Base-by-base conservation (phyloP, 30 jellyfish, hydroid and myxozoan species). In the Hydractinia echinata region DNA sequence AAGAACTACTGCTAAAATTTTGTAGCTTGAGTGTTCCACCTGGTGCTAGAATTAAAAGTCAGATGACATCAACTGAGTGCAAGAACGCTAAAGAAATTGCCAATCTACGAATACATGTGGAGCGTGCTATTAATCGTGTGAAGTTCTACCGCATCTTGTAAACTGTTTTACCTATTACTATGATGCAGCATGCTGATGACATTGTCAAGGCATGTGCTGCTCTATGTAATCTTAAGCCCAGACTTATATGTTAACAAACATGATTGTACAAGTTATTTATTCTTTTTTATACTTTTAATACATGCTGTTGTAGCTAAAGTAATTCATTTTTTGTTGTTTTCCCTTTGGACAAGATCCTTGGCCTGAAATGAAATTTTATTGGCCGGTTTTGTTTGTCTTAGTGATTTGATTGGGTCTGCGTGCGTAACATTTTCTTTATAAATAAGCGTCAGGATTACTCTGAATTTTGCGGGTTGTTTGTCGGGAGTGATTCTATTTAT, bases 21-120 rank as follows among this genome's bases (percentile, higher is more conserved):
- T 85, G 90, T 67, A 61, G 55, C 16, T 62, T 87, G 21, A 67
- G 73, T 81, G 96, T 87, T 50, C 95, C 92, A 70, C 94, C 95
- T n/a, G 92, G 95, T 71, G 92, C 82, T 48, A 48, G 95, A 73
- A 66, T 70, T 49, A 87, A 87, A 20, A 20, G 87, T 49, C 94
- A 87, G 67, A 82, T 87, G 88, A 82, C 96, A 58, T 4, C 88
- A 54, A 61, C 73, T 56, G 94, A 82, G 56, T 82, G 89, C 77
- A 76, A 72, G 54, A 87, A 55, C 67, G 80, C 95, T 7, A 81
- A 73, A 44, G 83, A 73, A 18, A 84, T 86, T 16, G 94, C 88
- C 18, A 87, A 87, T 89, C 67, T 87, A 60, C 54, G 94, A 51
- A 76, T 82, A 55, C 94, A 87, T 67, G 88, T 76, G 71, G 96